phyloP scores from a whole-genome alignment of 2,888 invertebrate species.

The Eristalis arbustorum region DNA sequence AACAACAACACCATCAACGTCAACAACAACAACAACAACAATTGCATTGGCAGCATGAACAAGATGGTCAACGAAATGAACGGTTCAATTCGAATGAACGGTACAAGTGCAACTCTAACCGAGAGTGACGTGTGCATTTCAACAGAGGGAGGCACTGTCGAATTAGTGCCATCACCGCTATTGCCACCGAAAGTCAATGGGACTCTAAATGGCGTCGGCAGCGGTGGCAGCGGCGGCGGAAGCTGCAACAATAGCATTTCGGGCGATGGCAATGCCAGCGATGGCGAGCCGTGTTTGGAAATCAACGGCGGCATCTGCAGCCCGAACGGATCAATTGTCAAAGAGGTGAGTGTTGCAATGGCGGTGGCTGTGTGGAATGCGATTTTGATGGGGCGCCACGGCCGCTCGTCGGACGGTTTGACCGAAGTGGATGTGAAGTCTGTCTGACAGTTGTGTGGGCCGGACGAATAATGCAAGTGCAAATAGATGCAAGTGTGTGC shows the following conservation, averaged over 20 bases:
- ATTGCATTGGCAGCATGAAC: constrained; percentile 57
- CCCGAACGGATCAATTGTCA: constrained; percentile 74
- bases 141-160: constrained; percentile 39
- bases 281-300: constrained; percentile 76
- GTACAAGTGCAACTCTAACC: constrained; percentile 65
- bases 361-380: neutral
- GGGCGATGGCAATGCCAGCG: constrained; percentile 74
- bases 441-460: constrained; percentile 38
- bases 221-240: constrained; percentile 58
- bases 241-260: constrained; percentile 70
- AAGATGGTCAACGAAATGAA: constrained; percentile 58
- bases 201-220: constrained; percentile 55
- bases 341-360: constrained; percentile 76
- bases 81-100: constrained; percentile 64
- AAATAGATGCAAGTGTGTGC: too few species aligned
- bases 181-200: constrained; percentile 61
- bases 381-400: neutral
- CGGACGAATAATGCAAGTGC: constrained; percentile 6
- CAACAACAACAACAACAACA: constrained; percentile 68
- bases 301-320: constrained; percentile 77
- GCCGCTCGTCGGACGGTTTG: neutral
- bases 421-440: neutral
- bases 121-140: constrained; percentile 56
- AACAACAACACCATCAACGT: constrained; percentile 65
- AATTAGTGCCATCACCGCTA: constrained; percentile 48